These are phyloP conservation scores for Agrochola lota DNA, from an alignment of 2,888 invertebrate species.

Conservation along the genomic window DNA sequence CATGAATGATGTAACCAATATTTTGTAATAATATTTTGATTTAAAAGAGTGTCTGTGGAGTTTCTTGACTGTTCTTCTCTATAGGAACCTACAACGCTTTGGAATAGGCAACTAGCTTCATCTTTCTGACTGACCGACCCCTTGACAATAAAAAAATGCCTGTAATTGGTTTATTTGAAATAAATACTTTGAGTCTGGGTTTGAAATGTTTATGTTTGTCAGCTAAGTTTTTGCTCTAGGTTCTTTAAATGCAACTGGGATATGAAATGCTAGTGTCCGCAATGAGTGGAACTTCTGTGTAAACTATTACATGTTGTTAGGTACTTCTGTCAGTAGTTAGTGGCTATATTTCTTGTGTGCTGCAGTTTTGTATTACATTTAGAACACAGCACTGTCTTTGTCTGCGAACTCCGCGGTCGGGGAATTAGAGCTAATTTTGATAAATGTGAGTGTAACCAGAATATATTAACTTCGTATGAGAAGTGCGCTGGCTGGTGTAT, in stretches of 20 bases:
- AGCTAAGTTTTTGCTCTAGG: background rate
- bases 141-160: no score
- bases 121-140: no score
- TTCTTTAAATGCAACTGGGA: background rate
- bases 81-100: no score
- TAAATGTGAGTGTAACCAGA: slow-evolving; percentile 39
- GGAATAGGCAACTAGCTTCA: no score
- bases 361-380: slow-evolving; percentile 56
- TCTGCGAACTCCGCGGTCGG: slow-evolving; percentile 34
- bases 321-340: slow-evolving; percentile 41
- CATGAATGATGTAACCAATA: no score
- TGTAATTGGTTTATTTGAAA: no score
- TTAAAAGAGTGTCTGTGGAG: no score
- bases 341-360: slow-evolving; percentile 47
- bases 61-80: no score
- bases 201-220: background rate
- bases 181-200: no score
- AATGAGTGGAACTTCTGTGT: slow-evolving; percentile 24
- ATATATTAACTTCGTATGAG: slow-evolving; percentile 41
- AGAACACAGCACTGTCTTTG: slow-evolving; percentile 53
- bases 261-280: background rate
- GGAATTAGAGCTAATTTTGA: slow-evolving; percentile 56
- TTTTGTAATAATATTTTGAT: no score
- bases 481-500: slow-evolving; percentile 29
- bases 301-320: background rate